Conservation (phyloP, 2,113 vertebrate genomes). For the Sinocyclocheilus grahami region DNA sequence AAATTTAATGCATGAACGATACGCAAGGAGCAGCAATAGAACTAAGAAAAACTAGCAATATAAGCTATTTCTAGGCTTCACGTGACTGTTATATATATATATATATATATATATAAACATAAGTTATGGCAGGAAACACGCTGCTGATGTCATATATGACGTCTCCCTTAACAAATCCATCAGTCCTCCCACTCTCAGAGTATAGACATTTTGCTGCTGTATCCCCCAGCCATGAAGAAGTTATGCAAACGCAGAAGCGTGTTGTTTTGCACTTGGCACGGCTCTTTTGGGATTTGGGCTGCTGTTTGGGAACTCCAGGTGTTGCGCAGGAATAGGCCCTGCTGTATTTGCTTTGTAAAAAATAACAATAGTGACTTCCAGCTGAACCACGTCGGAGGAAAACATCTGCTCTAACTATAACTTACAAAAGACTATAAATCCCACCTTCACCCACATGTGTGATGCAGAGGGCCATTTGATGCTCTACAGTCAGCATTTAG, state of each 20-base stretch:
- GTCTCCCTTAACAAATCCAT: neutral
- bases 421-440: constrained; percentile 16
- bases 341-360: constrained; percentile 40
- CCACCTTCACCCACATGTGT: neutral
- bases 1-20: constrained; percentile 43
- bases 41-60: neutral
- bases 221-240: neutral
- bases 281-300: constrained; percentile 5
- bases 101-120: too few species aligned
- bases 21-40: neutral
- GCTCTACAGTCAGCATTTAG: neutral
- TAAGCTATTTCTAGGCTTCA: constrained; percentile 4
- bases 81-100: too few species aligned
- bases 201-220: constrained; percentile 10
- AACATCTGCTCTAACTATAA: constrained; percentile 41
- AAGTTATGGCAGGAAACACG: too few species aligned
- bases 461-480: neutral
- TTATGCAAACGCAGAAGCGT: neutral
- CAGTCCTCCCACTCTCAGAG: neutral
- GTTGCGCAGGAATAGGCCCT: constrained; percentile 22
- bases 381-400: constrained; percentile 29
- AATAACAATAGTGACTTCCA: constrained; percentile 40
- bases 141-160: neutral
- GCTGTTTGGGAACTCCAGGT: constrained; percentile 47
- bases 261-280: constrained; percentile 17